Conservation (phyloP, 2,113 vertebrate genomes). For the Tichodroma muraria region DNA sequence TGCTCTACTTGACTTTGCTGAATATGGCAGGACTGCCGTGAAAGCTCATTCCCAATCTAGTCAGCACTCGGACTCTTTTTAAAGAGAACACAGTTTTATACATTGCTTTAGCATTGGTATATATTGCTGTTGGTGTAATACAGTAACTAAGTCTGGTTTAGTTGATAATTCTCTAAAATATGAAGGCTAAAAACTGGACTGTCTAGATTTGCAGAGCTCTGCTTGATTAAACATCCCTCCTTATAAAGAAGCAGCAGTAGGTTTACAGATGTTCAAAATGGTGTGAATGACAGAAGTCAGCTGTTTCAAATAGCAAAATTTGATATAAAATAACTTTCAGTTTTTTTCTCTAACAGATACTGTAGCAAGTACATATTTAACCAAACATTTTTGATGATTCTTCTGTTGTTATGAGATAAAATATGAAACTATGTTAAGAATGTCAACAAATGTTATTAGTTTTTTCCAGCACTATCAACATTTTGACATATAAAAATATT, state of each 20-base stretch:
- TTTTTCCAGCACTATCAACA: background rate
- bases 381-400: background rate
- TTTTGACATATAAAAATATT: background rate
- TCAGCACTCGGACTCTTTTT: background rate
- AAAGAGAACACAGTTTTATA: background rate
- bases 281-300: background rate
- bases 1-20: background rate
- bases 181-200: background rate
- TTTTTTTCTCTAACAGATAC: background rate
- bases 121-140: background rate
- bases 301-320: background rate
- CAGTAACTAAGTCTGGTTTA: background rate
- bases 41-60: background rate
- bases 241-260: background rate
- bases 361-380: background rate
- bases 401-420: background rate
- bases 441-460: background rate
- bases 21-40: background rate
- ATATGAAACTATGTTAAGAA: background rate
- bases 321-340: background rate
- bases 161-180: background rate
- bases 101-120: background rate
- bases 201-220: background rate
- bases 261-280: background rate
- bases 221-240: background rate